Evolutionary conservation across 2,797 vertebrate genomes (phyloP).

Genomic region (Platalea minor): DNA sequence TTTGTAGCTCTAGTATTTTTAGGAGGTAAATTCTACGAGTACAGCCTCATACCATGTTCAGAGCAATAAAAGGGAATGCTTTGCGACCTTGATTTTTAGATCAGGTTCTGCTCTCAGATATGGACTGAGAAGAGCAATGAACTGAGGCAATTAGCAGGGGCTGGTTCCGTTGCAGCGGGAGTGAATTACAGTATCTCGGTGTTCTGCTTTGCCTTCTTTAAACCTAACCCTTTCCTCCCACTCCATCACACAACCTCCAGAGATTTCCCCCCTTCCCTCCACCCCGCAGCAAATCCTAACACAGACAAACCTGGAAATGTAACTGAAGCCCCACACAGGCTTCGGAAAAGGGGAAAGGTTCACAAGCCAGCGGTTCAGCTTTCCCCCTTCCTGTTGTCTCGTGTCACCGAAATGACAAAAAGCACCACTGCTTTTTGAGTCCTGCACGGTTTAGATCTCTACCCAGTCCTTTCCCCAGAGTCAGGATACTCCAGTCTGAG

Average conservation of each 20-base stretch:
- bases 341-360: neutral
- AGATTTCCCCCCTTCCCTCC: too few relatives aligned
- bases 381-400: neutral
- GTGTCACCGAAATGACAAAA: neutral
- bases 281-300: neutral
- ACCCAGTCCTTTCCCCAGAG: neutral
- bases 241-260: neutral
- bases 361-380: neutral
- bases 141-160: neutral
- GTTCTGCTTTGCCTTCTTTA: neutral
- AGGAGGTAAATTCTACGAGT: neutral
- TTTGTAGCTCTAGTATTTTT: neutral
- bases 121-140: neutral
- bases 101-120: neutral
- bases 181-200: neutral
- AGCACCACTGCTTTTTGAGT: neutral
- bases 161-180: neutral
- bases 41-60: neutral
- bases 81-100: neutral
- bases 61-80: neutral
- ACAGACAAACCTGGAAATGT: neutral
- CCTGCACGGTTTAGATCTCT: neutral
- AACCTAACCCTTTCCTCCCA: neutral
- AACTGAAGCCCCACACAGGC: neutral
- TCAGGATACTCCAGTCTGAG: neutral